A percentile compares a stretch with the other conserved stretches of the same genome.
Evolutionary conservation across 2,888 invertebrate genomes (phyloP).

Genomic region (Lottia scabra): DNA sequence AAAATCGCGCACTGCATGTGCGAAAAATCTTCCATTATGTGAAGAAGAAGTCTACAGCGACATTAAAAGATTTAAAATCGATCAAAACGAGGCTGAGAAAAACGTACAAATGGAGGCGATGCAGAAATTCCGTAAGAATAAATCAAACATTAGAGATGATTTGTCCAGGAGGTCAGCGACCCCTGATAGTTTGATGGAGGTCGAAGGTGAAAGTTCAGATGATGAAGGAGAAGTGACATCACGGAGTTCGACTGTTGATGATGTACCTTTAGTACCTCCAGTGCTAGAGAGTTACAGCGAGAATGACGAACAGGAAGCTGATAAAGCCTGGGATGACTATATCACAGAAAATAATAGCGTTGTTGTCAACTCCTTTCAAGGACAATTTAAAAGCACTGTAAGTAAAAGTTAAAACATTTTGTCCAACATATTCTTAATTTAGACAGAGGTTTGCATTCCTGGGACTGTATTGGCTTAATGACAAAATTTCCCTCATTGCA

Average conservation of each 20-base stretch:
- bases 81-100: constrained; percentile 52
- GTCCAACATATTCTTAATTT: too few relatives aligned
- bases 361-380: constrained; percentile 76
- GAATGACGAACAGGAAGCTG: constrained; percentile 69
- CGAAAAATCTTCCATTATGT: constrained; percentile 23
- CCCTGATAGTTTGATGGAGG: constrained; percentile 30
- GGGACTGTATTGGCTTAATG: too few relatives aligned
- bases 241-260: constrained; percentile 26
- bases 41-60: constrained; percentile 31
- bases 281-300: constrained; percentile 30
- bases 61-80: constrained; percentile 51
- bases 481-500: too few relatives aligned
- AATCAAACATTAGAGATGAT: constrained; percentile 34
- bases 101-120: constrained; percentile 60
- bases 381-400: constrained; percentile 77
- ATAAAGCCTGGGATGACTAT: constrained; percentile 74
- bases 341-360: constrained; percentile 74
- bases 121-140: constrained; percentile 46
- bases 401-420: too few relatives aligned
- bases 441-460: too few relatives aligned
- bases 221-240: constrained; percentile 37
- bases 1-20: constrained; percentile 39
- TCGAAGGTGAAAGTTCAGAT: constrained; percentile 34
- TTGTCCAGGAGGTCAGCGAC: constrained; percentile 24
- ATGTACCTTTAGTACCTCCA: constrained; percentile 22